phyloP scores from a whole-genome alignment of 2,888 invertebrate genomes.

The Euzophera pinguis region DNA sequence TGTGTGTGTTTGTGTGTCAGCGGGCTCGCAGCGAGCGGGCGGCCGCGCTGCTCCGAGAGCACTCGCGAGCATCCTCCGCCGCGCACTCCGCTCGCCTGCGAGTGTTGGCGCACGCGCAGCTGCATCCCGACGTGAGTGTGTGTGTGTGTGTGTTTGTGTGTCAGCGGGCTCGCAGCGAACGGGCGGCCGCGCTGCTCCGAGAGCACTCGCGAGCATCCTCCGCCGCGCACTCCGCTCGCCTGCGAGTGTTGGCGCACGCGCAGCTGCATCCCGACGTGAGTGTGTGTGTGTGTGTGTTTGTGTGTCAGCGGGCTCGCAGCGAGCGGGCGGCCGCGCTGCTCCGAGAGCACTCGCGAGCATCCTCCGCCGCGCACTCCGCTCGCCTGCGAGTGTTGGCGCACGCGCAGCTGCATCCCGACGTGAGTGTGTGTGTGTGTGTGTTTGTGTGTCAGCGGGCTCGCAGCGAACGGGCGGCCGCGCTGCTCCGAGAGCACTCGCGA shows the following conservation, averaged over 20 bases:
- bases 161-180: conserved; percentile 31
- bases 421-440: background rate
- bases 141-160: too few relatives aligned
- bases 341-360: conserved; percentile 37
- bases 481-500: conserved; percentile 34
- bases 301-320: conserved; percentile 29
- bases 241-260: conserved; percentile 16
- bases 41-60: conserved; percentile 30
- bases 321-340: conserved; percentile 29
- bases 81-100: conserved; percentile 35
- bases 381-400: conserved; percentile 20
- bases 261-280: conserved; percentile 6
- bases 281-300: background rate
- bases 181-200: conserved; percentile 29
- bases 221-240: conserved; percentile 35
- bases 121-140: background rate
- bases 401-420: conserved; percentile 10
- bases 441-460: conserved; percentile 23
- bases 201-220: conserved; percentile 38
- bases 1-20: background rate
- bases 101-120: conserved; percentile 9
- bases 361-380: conserved; percentile 36
- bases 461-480: conserved; percentile 30
- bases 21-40: conserved; percentile 32
- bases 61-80: conserved; percentile 36